phyloP scores from a whole-genome alignment of 2,888 invertebrate species.

The Plebejus argus region DNA sequence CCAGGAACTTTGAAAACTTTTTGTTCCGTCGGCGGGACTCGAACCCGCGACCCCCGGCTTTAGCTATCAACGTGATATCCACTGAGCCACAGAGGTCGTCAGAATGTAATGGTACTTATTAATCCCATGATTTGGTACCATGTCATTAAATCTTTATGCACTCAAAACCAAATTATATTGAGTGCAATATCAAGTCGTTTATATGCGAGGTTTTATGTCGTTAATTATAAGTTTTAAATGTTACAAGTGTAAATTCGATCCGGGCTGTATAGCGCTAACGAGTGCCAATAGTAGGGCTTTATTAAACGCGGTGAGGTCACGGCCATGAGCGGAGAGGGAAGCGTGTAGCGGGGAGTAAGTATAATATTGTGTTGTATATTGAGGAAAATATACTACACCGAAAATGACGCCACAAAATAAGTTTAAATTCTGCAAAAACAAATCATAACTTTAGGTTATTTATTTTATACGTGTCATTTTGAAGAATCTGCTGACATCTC shows the following conservation, averaged over 20 bases:
- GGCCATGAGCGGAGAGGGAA: neutral
- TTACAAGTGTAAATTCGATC: conserved; percentile 13
- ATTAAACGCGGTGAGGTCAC: conserved; percentile 7
- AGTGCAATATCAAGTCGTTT: neutral
- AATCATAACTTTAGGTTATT: too few species aligned
- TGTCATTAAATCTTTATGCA: neutral
- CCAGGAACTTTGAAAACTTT: too few species aligned
- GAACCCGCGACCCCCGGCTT: too few species aligned
- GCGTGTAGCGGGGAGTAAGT: neutral
- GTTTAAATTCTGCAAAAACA: too few species aligned
- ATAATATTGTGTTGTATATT: neutral
- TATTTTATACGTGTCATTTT: too few species aligned
- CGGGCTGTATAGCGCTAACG: conserved; percentile 4
- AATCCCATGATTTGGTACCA: neutral
- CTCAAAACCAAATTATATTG: neutral
- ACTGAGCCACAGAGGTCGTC: too few species aligned
- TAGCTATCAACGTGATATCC: too few species aligned
- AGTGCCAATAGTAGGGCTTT: conserved; percentile 28
- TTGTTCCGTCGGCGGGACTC: too few species aligned
- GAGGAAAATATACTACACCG: too few species aligned
- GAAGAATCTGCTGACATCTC: too few species aligned
- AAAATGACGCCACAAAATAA: too few species aligned
- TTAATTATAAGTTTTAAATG: conserved; percentile 13
- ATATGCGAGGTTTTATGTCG: neutral
- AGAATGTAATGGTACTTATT: too few species aligned